These are phyloP conservation scores for Drosophila sp. DNA, from an alignment of 1,140 invertebrate genomes.

Conservation along the genomic window DNA sequence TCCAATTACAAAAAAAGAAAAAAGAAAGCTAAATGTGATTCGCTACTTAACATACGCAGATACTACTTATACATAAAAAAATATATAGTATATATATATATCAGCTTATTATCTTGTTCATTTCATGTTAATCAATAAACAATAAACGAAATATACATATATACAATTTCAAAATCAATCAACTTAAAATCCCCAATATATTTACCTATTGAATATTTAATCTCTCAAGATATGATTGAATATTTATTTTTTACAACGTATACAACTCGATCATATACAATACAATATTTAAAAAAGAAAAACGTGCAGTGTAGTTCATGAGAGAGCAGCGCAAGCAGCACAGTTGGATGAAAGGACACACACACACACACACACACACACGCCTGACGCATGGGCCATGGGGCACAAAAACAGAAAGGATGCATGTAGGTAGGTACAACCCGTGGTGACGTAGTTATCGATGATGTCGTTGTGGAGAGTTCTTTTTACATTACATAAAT, in stretches of 20 bases:
- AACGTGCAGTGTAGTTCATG: conserved; percentile 46
- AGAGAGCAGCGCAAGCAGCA: conserved; percentile 64
- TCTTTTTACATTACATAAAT: conserved; percentile 59
- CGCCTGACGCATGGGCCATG: no score
- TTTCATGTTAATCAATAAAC: conserved; percentile 48
- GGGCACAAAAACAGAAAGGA: no score
- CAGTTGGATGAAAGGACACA: conserved; percentile 46
- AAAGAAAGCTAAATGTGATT: conserved; percentile 66
- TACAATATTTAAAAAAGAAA: conserved; percentile 40
- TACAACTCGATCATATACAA: conserved; percentile 50
- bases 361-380: no score
- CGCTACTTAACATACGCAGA: conserved; percentile 39
- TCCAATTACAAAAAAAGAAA: conserved; percentile 37
- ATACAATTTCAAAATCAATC: conserved; percentile 15
- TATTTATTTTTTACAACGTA: conserved; percentile 52
- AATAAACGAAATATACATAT: conserved; percentile 50
- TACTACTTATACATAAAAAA: conserved; percentile 10
- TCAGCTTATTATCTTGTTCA: conserved; percentile 31
- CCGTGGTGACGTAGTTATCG: conserved; percentile 28
- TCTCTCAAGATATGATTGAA: conserved; percentile 47
- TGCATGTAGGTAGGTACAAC: no score
- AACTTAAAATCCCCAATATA: neutral
- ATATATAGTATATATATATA: conserved; percentile 16
- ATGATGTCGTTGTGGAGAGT: conserved; percentile 35
- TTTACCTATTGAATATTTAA: conserved; percentile 1